Conservation (phyloP, 2,797 vertebrate genomes). For the Eulemur mongoz region DNA sequence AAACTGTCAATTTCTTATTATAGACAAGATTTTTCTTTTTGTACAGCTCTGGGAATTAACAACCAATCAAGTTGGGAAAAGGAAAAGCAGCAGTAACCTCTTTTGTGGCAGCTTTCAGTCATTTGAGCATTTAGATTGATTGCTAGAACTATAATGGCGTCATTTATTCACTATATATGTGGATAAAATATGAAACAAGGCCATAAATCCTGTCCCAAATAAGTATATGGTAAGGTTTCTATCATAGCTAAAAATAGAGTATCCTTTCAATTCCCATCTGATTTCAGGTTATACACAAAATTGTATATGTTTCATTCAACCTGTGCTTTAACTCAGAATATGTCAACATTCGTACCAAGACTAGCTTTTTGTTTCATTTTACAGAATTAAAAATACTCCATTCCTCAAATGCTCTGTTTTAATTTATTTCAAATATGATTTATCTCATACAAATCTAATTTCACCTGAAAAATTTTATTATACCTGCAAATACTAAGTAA, state of each 20-base stretch:
- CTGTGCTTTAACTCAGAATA: not conserved
- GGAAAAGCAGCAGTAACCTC: not conserved
- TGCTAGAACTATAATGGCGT: not conserved
- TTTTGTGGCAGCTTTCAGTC: not conserved
- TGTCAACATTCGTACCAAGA: not conserved
- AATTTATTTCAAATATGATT: not conserved
- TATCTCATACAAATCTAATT: not conserved
- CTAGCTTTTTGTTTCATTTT: not conserved
- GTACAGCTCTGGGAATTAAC: slow-evolving; percentile 11
- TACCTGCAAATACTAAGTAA: not conserved
- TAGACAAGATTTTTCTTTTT: slow-evolving; percentile 20
- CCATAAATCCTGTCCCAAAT: not conserved
- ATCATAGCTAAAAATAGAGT: not conserved
- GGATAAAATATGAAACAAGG: not conserved
- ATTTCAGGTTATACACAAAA: slow-evolving; percentile 3
- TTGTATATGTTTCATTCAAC: not conserved
- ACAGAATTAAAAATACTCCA: not conserved
- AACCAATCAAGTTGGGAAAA: not conserved
- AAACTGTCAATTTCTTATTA: slow-evolving; percentile 7
- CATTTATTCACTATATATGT: not conserved
- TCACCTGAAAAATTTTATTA: not conserved
- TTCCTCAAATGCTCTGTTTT: not conserved
- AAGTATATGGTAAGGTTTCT: not conserved
- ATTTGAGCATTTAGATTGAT: not conserved
- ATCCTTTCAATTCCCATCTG: not conserved